These are phyloP conservation scores for Catamblyrhynchus diadema DNA, from an alignment of 2,797 vertebrate genomes.

Conservation along the genomic window DNA sequence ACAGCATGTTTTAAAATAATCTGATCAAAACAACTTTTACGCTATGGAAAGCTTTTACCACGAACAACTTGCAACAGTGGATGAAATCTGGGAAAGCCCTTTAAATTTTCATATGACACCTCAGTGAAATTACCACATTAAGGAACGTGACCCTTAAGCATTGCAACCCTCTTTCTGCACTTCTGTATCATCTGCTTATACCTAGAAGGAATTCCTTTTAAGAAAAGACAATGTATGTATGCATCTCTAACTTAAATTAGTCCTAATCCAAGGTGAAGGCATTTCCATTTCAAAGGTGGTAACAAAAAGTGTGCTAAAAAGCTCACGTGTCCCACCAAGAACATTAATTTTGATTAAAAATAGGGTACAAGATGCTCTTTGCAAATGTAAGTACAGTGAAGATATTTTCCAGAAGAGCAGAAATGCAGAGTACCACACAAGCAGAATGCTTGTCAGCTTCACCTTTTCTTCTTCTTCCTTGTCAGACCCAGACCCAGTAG, in stretches of 20 bases:
- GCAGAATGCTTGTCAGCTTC: not conserved
- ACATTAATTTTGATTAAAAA: not conserved
- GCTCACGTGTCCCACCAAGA: not conserved
- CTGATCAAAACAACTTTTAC: not conserved
- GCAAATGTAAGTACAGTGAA: not conserved
- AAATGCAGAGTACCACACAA: not conserved
- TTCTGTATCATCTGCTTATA: not conserved
- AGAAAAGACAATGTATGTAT: not conserved
- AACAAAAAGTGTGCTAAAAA: not conserved
- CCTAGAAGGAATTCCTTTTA: not conserved
- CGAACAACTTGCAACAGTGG: not conserved
- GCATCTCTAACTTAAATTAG: not conserved
- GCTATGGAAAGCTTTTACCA: not conserved
- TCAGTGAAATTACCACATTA: not conserved
- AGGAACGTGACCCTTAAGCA: not conserved
- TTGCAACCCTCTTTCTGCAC: not conserved
- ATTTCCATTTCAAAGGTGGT: not conserved
- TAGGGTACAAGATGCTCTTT: not conserved
- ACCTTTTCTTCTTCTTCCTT: not conserved
- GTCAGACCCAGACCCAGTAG: not conserved
- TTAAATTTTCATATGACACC: not conserved
- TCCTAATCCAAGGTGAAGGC: not conserved
- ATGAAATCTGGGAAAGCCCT: not conserved
- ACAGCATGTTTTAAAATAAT: not conserved
- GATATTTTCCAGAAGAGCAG: not conserved